These are phyloP conservation scores for Varroa destructor DNA, from an alignment of 1,140 invertebrate species.

Conservation along the genomic window DNA sequence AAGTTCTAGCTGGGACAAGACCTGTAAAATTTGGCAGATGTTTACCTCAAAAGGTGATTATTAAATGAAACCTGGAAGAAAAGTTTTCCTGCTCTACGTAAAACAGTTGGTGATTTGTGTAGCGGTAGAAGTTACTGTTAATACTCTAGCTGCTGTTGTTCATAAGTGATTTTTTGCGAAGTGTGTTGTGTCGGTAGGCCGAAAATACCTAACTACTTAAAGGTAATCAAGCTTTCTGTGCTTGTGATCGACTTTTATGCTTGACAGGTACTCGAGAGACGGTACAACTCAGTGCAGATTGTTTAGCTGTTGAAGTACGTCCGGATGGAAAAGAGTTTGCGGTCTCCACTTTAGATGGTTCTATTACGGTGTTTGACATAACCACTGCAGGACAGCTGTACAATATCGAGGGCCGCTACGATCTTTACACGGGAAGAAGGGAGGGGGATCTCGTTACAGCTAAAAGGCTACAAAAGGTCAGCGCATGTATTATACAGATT, in stretches of 20 bases:
- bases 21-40: conserved; percentile 77
- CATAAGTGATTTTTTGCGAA: too few species aligned
- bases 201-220: too few species aligned
- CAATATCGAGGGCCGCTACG: conserved; percentile 71
- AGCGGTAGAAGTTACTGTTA: conserved; percentile 27
- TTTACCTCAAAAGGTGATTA: conserved; percentile 59
- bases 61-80: neutral
- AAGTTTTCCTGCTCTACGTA: conserved; percentile 5
- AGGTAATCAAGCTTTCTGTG: too few species aligned
- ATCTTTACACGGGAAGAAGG: conserved; percentile 65
- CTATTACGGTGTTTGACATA: conserved; percentile 69
- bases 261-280: conserved; percentile 10
- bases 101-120: conserved; percentile 29
- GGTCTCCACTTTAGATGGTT: conserved; percentile 73
- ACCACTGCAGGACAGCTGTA: conserved; percentile 55
- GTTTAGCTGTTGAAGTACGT: conserved; percentile 61
- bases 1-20: conserved; percentile 87
- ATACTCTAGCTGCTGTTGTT: neutral
- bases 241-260: too few species aligned
- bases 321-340: conserved; percentile 81
- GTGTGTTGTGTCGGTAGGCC: conserved; percentile 37
- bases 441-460: conserved; percentile 75
- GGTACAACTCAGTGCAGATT: conserved; percentile 8
- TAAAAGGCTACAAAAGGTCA: conserved; percentile 57
- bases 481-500: neutral